Evolutionary conservation across 2,113 vertebrate genomes (phyloP).

Genomic region (Channa argus): DNA sequence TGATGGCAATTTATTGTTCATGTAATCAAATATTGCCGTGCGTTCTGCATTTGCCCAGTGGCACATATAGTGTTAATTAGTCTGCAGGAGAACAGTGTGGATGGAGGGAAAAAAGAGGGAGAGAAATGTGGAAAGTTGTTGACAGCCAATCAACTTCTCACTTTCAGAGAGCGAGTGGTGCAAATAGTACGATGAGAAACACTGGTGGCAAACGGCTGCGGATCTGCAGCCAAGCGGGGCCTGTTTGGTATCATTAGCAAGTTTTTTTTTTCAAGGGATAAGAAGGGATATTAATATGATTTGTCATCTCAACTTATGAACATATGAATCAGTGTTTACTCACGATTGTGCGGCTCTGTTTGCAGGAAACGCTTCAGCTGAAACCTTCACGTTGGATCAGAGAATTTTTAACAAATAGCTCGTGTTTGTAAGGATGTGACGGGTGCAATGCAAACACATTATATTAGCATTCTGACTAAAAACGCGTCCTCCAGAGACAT

Average conservation of each 20-base stretch:
- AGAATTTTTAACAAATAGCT: neutral
- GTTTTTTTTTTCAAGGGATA: slow-evolving; percentile 38
- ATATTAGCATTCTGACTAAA: neutral
- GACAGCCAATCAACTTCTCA: slow-evolving; percentile 85
- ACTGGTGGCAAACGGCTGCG: slow-evolving; percentile 57
- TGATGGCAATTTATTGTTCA: slow-evolving; percentile 86
- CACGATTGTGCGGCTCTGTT: slow-evolving; percentile 24
- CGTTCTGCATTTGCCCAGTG: slow-evolving; percentile 73
- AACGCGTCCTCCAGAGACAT: neutral
- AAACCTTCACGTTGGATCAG: slow-evolving; percentile 8
- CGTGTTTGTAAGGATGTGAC: neutral
- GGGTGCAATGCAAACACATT: neutral
- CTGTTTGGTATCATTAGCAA: slow-evolving; percentile 71
- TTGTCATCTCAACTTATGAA: slow-evolving; percentile 71
- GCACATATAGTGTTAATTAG: slow-evolving; percentile 84
- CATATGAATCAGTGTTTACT: slow-evolving; percentile 73
- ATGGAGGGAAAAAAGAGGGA: slow-evolving; percentile 39
- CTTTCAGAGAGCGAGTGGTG: slow-evolving; percentile 62
- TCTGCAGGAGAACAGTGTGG: slow-evolving; percentile 70
- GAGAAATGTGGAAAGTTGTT: slow-evolving; percentile 80
- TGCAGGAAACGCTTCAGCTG: slow-evolving; percentile 1
- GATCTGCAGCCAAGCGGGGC: slow-evolving; percentile 59
- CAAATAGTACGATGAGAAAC: slow-evolving; percentile 64
- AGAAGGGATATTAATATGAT: slow-evolving; percentile 61
- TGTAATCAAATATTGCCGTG: slow-evolving; percentile 85